Conservation (phyloP, 2,113 vertebrate species). For the Aegotheles bennettii region DNA sequence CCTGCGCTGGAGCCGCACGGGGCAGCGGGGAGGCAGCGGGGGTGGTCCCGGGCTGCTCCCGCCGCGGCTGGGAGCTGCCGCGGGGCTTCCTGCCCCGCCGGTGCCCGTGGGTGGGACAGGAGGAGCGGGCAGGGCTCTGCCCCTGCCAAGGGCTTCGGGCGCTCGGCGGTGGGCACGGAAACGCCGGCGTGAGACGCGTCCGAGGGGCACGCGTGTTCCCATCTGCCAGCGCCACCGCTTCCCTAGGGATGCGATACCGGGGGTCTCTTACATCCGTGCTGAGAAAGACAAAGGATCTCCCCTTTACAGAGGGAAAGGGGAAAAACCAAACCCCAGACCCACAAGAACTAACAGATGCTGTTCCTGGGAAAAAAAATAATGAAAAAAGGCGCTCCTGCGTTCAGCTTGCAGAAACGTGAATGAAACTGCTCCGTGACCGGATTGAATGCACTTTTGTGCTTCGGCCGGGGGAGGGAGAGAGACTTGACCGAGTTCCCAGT, state of each 20-base stretch:
- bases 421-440: neutral
- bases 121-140: neutral
- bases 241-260: neutral
- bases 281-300: neutral
- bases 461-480: neutral
- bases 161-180: rapidly evolving
- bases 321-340: neutral
- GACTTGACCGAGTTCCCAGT: neutral
- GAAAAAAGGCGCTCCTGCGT: neutral
- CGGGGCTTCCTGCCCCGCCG: neutral
- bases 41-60: neutral
- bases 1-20: neutral
- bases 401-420: neutral
- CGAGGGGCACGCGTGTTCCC: neutral
- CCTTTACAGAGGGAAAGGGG: neutral
- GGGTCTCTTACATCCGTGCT: neutral
- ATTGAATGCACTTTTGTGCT: constrained; percentile 11
- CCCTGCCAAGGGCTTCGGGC: neutral
- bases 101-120: rapidly evolving
- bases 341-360: neutral
- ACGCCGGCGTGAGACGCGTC: rapidly evolving
- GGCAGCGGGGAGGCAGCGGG: neutral
- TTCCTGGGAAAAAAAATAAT: neutral
- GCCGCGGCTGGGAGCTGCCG: neutral
- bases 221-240: neutral